Conservation (phyloP, 2,888 invertebrate genomes). For the Watsonalla cultraria region DNA sequence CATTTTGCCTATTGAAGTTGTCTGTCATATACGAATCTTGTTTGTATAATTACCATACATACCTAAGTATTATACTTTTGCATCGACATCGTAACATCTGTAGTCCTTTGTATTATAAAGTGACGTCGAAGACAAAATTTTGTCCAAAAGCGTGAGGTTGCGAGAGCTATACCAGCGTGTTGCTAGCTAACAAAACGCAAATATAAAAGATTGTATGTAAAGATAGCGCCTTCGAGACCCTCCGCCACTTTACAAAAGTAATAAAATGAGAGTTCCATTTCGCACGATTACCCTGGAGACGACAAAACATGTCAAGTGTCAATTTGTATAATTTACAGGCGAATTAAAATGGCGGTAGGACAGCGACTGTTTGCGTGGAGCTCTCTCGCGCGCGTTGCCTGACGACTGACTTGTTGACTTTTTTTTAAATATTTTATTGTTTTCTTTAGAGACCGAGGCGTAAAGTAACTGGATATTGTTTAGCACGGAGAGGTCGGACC, state of each 20-base stretch:
- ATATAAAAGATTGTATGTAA: slow-evolving; percentile 25
- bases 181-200: slow-evolving; percentile 22
- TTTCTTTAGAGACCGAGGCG: slow-evolving; percentile 28
- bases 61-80: no score
- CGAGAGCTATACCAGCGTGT: slow-evolving; percentile 4
- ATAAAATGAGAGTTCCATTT: slow-evolving; percentile 61
- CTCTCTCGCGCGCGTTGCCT: slow-evolving; percentile 16
- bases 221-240: slow-evolving; percentile 31
- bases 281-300: slow-evolving; percentile 66
- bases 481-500: slow-evolving; percentile 50
- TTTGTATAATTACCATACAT: no score
- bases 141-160: not conserved
- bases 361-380: slow-evolving; percentile 59
- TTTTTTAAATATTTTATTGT: slow-evolving; percentile 26
- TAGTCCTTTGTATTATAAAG: no score
- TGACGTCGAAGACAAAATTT: not conserved
- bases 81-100: no score
- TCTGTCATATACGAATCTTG: slow-evolving; percentile 9
- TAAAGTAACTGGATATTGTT: slow-evolving; percentile 52
- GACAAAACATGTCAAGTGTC: slow-evolving; percentile 74
- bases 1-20: slow-evolving; percentile 40
- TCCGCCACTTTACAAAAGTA: slow-evolving; percentile 43
- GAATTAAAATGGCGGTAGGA: slow-evolving; percentile 68
- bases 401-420: slow-evolving; percentile 17
- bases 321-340: slow-evolving; percentile 67